Evolutionary conservation across 1,140 invertebrate genomes (phyloP), one percentile per base, ranked within the genome.

Genomic region (Drosophila bocqueti): DNA sequence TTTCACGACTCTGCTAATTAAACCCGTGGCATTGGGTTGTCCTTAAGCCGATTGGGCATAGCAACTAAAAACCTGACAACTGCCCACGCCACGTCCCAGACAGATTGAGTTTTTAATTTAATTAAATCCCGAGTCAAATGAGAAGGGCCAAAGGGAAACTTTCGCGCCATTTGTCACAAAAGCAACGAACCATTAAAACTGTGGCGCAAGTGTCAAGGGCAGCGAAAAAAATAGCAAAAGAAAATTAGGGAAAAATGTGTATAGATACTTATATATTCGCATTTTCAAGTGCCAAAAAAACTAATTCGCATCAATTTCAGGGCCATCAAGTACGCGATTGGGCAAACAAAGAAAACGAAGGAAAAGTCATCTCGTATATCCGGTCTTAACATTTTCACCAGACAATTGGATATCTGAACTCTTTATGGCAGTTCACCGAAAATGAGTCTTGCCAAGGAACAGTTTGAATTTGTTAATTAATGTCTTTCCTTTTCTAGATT

Each of bases 261-360:
- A 9, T 45, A 58, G 21, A 18, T n/a, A 11, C 24, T 66, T 49
- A 13, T 45, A 26, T 21, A 11, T 31, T 66, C 31, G 11, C 29
- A 43, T 45, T 63, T 66, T 34, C 26, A 40, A 55, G 42, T 34
- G 55, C 63, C 31, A 52, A 52, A 36, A 36, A 40, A 58, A 59
- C 65, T 60, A 61, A 81, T 69, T 81, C 62, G 43, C 78, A 81
- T 86, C 54, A 85, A 78, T 75, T 84, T 84, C 77, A 81, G 67
- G 66, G 36, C 74, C 80, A 86, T 81, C 68, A 66, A 80, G 81
- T 65, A 63, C 60, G 55, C 73, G 55, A 85, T 82, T 78, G 74
- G 52, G 46, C 57, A 59, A 26, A 57, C 68, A 65, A 63, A 52
- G 62, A 47, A 46, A 66, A 13, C 31, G 34, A 63, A 49, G 45